Evolutionary conservation across 23 tunicate species (phyloP).

Genomic region (Phallusia fumigata): DNA sequence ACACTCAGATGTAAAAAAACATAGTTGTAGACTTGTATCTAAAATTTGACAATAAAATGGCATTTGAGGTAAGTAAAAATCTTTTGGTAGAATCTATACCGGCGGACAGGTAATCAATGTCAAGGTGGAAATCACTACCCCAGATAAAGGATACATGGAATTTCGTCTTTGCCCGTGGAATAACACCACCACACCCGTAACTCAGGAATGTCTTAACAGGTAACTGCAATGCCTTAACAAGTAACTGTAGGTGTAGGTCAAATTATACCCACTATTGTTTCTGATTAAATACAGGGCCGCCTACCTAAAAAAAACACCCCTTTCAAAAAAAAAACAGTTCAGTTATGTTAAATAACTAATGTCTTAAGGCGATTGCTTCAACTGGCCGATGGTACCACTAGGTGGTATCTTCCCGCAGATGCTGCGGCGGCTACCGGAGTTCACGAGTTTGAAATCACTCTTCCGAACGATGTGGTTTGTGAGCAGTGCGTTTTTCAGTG

Average conservation of each 20-base stretch:
- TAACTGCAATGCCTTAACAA: constrained; percentile 41
- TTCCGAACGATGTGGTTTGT: constrained; percentile 39
- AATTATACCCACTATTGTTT: no score
- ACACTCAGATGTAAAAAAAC: no score
- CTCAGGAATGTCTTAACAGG: constrained; percentile 54
- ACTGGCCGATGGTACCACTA: background rate
- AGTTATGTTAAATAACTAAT: no score
- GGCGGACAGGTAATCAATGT: constrained; percentile 34
- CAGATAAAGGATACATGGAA: constrained; percentile 51
- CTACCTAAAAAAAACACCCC: no score
- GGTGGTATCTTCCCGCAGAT: background rate
- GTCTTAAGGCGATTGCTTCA: background rate
- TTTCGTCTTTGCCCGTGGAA: constrained; percentile 68
- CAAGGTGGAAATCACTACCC: constrained; percentile 45
- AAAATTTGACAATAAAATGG: no score
- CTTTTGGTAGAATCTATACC: constrained; percentile 21
- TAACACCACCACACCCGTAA: constrained; percentile 24
- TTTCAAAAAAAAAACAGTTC: no score
- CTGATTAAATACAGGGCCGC: no score
- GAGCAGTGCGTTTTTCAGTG: constrained; percentile 59
- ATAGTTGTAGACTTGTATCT: no score
- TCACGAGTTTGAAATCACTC: background rate
- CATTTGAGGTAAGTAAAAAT: no score
- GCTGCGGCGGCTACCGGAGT: background rate
- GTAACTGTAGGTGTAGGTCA: constrained; percentile 16